phyloP scores from a whole-genome alignment of 2,797 vertebrate genomes.

The Chelon labrosus region DNA sequence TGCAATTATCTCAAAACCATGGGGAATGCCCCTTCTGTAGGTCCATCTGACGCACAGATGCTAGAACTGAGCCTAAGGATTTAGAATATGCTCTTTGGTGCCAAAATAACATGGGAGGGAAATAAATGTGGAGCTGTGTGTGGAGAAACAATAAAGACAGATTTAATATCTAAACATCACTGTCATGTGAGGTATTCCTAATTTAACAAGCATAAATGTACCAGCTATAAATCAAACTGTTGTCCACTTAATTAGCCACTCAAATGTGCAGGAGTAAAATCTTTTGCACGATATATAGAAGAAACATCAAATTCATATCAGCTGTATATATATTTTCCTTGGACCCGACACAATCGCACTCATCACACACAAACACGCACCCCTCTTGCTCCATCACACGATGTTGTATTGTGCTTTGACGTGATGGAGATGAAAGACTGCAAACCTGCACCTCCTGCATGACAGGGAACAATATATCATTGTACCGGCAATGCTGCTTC shows the following conservation, averaged over 20 bases:
- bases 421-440: conserved; percentile 38
- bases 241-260: too few species aligned
- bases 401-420: conserved; percentile 20
- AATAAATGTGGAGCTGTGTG: conserved; percentile 7
- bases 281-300: too few species aligned
- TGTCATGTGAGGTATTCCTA: too few species aligned
- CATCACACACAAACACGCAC: neutral
- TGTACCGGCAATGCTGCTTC: conserved; percentile 6
- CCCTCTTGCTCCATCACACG: conserved; percentile 2
- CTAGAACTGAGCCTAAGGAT: conserved; percentile 34
- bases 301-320: too few species aligned
- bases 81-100: conserved; percentile 26
- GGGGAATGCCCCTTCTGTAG: conserved; percentile 53
- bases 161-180: too few species aligned
- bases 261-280: too few species aligned
- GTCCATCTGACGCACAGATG: conserved; percentile 55
- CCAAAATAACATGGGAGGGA: conserved; percentile 41
- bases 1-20: conserved; percentile 68
- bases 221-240: too few species aligned
- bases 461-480: conserved; percentile 34
- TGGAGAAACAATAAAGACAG: conserved; percentile 6
- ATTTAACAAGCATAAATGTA: too few species aligned
- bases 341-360: neutral
- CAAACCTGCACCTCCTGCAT: conserved; percentile 30
- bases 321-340: neutral